Percentiles rank a stretch among this genome's conserved stretches.
Conservation (phyloP, 2,888 invertebrate genomes). For the Agonum fuliginosum region DNA sequence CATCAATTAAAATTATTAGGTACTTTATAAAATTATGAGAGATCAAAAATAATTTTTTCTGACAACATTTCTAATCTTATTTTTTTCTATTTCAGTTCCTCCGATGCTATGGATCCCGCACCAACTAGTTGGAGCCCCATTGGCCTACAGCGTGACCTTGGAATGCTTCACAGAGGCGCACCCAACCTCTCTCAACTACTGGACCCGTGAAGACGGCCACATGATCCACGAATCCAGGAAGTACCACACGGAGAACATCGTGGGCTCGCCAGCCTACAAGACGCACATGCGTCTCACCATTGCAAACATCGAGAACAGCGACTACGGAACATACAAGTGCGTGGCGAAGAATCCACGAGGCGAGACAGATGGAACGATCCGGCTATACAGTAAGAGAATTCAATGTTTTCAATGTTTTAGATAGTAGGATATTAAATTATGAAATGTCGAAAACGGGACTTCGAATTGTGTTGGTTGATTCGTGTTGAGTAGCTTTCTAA, state of each 20-base stretch:
- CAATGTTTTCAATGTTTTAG: constrained; percentile 46
- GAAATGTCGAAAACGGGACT: no score
- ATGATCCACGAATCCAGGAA: constrained; percentile 92
- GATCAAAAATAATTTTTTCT: no score
- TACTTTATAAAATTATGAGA: no score
- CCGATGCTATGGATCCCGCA: constrained; percentile 95
- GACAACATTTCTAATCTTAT: not conserved
- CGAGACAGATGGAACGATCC: constrained; percentile 92
- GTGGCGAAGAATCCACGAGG: constrained; percentile 93
- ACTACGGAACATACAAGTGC: constrained; percentile 92
- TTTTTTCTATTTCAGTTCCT: constrained; percentile 80
- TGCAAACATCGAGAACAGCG: constrained; percentile 83
- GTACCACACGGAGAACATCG: constrained; percentile 84
- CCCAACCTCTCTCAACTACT: constrained; percentile 92
- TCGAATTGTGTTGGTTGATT: no score
- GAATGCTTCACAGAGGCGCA: constrained; percentile 94
- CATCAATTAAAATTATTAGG: no score
- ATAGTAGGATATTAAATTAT: no score
- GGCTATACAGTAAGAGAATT: constrained; percentile 87
- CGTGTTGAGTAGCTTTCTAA: no score
- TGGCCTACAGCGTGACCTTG: constrained; percentile 87
- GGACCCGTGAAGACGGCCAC: constrained; percentile 90
- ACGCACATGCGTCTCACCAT: constrained; percentile 92
- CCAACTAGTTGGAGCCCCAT: constrained; percentile 90
- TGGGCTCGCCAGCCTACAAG: constrained; percentile 85